These are phyloP conservation scores for Gorsachius magnificus DNA, from an alignment of 2,797 vertebrate species.

Conservation along the genomic window DNA sequence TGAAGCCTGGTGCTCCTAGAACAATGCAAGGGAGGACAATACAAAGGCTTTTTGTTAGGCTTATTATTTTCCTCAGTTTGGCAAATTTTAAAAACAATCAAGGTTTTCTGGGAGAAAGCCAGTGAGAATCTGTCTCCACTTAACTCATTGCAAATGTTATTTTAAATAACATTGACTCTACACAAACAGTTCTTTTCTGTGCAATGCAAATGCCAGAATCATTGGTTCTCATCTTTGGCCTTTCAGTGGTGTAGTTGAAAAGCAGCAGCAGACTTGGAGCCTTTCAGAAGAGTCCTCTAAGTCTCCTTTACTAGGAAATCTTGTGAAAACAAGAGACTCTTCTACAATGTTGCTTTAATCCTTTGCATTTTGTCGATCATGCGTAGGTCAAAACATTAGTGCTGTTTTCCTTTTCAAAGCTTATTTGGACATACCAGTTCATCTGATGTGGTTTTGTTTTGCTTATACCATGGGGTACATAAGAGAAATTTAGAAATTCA, in stretches of 20 bases:
- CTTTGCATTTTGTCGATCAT: background rate
- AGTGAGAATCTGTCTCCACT: background rate
- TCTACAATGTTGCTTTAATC: background rate
- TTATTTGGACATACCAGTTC: background rate
- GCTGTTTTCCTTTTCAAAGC: background rate
- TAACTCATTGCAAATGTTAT: background rate
- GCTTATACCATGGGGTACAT: background rate
- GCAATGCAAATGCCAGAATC: background rate
- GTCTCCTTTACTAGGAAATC: background rate
- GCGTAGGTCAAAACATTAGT: background rate
- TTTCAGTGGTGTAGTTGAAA: background rate
- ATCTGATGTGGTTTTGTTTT: background rate
- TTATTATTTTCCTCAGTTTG: background rate
- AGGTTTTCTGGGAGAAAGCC: background rate
- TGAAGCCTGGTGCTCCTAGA: background rate
- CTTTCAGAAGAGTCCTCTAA: too few species aligned
- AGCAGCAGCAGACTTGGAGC: background rate
- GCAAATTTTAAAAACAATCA: background rate
- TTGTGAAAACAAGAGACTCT: background rate
- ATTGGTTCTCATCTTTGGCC: background rate
- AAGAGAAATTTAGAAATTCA: background rate
- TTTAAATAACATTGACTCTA: background rate
- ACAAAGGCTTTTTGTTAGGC: background rate
- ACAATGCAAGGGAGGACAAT: background rate
- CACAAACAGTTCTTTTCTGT: background rate